Evolutionary conservation across 2,797 vertebrate genomes (phyloP), one percentile per base, ranked within the genome.

Genomic region (Gambusia yucatana): DNA sequence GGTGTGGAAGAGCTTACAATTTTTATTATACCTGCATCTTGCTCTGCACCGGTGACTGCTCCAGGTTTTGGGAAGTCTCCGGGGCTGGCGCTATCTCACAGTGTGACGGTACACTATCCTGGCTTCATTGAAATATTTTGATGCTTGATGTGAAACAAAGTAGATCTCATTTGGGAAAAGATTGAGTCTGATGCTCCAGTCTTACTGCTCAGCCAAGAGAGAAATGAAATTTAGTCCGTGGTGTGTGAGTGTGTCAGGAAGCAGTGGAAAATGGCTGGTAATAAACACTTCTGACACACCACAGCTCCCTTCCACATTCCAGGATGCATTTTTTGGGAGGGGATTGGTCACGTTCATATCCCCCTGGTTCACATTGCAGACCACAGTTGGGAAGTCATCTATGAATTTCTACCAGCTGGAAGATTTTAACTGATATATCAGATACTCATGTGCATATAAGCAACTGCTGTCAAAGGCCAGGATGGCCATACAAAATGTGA

Each of bases 91-190:
- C 79, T 87, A 82, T 88, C 85, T 86, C 13, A 73, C 82, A 43
- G 50, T 25, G 76, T 41, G 77, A 81, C 81, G 78, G 59, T 73
- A 14, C 20, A 81, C 88, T 73, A 86, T 90, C 86, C 81, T 74
- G 81, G 79, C 86, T 86, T 88, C 94, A 88, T 82, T 88, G 88
- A 91, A 90, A 88, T 84, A 82, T 92, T 90, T 92, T 91, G 87
- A 92, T 92, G 91, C 90, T 93, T 84, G 87, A 92, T 91, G 89
- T 93, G 92, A 92, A 94, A 89, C 84, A 86, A 93, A 93, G 91
- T 92, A 86, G 91, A 92, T 92, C 87, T 91, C 91, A 91, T 94
- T 91, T 91, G 91, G 89, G 90, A 90, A 83, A 89, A 88, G 83
- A 92, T 82, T 80, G 81, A 88, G 83, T 88, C 81, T 86, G 90